Evolutionary conservation across 2,888 invertebrate genomes (phyloP).

Genomic region (Sarcophaga subvicina): DNA sequence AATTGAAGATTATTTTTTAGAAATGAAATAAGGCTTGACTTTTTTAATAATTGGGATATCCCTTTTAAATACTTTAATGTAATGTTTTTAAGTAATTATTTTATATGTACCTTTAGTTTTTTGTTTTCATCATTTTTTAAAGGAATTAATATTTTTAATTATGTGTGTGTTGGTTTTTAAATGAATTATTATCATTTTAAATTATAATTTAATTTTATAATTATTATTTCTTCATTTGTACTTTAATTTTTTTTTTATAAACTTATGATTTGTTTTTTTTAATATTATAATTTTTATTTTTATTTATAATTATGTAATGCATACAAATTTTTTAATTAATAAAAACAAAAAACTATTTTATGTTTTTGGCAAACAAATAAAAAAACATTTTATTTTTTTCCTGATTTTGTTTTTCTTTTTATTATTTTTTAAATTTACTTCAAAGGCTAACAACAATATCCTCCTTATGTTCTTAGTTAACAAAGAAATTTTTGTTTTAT

Average conservation of each 20-base stretch:
- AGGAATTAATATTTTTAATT: constrained; percentile 27
- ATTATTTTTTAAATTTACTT: constrained; percentile 20
- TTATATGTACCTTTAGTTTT: constrained; percentile 16
- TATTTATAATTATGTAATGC: constrained; percentile 61
- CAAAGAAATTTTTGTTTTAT: constrained; percentile 1
- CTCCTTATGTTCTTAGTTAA: constrained; percentile 11
- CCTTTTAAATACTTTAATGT: not conserved
- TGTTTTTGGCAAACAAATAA: constrained; percentile 55
- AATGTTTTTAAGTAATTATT: constrained; percentile 19
- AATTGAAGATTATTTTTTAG: no score
- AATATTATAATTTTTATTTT: constrained; percentile 53
- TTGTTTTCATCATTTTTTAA: constrained; percentile 26
- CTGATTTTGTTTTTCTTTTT: constrained; percentile 39
- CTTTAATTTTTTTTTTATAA: constrained; percentile 41
- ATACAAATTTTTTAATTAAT: constrained; percentile 61
- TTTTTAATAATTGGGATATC: not conserved
- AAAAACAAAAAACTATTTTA: constrained; percentile 61
- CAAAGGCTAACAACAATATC: constrained; percentile 38
- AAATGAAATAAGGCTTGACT: no score
- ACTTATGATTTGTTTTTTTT: constrained; percentile 35
- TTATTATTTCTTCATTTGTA: constrained; percentile 31
- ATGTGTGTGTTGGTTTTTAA: constrained; percentile 50
- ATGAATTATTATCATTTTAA: constrained; percentile 35
- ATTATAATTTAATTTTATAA: constrained; percentile 48
- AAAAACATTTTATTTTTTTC: constrained; percentile 20